Percentiles rank a stretch among this genome's conserved stretches.
phyloP scores from a whole-genome alignment of 2,113 vertebrate species.

The Catharus fuscescens region DNA sequence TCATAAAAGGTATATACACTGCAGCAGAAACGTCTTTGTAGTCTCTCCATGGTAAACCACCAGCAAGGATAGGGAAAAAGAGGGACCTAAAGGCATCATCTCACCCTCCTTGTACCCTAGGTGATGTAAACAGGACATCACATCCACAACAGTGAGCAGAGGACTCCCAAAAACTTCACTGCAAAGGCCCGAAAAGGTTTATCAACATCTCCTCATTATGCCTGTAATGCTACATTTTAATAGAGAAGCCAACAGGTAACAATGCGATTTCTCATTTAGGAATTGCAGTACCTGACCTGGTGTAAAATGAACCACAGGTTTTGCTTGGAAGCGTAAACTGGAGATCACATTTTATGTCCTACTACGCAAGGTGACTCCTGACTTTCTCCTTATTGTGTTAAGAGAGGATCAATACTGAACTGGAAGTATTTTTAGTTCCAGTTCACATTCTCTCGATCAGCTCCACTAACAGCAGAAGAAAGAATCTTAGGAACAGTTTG shows the following conservation, averaged over 20 bases:
- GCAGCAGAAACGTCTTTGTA: background rate
- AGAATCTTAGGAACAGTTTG: background rate
- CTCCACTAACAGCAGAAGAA: background rate
- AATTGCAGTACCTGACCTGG: background rate
- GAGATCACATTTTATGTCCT: background rate
- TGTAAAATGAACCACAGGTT: background rate
- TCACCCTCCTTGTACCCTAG: background rate
- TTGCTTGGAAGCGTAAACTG: background rate
- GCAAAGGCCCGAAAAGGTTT: background rate
- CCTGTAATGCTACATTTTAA: background rate
- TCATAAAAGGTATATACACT: background rate
- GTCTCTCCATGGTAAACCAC: background rate
- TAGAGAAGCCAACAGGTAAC: background rate
- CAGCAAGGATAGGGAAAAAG: background rate
- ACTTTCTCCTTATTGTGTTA: slow-evolving; percentile 14
- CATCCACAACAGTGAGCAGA: background rate
- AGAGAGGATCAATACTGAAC: background rate
- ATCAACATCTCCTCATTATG: background rate
- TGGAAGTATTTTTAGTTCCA: slow-evolving; percentile 11
- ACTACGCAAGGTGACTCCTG: background rate
- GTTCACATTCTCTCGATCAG: background rate
- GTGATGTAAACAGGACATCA: background rate
- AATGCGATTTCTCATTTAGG: background rate
- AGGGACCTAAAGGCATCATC: background rate
- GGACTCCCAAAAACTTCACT: background rate